phyloP scores from a whole-genome alignment of 2,888 invertebrate species.

The Orthosia incerta region DNA sequence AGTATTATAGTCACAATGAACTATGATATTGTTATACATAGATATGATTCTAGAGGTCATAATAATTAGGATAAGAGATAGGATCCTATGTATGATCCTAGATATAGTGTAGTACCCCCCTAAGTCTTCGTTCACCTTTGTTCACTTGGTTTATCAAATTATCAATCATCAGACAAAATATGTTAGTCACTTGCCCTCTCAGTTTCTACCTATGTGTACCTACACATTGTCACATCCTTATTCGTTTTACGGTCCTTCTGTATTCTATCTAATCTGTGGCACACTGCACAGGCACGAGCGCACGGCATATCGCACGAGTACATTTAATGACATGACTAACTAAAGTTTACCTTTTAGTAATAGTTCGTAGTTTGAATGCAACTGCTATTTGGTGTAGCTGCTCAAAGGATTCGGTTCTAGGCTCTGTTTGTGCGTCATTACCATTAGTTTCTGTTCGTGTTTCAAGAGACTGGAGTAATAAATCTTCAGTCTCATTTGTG shows the following conservation, averaged over 20 bases:
- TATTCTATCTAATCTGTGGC: conserved; percentile 8
- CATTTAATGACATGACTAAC: conserved; percentile 41
- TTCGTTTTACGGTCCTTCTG: neutral
- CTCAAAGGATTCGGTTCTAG: conserved; percentile 7
- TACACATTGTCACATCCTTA: too few species aligned
- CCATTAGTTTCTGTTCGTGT: conserved; percentile 6
- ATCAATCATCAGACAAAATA: too few species aligned
- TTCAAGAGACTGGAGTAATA: neutral
- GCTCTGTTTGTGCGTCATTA: conserved; percentile 5
- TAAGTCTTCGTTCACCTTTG: too few species aligned
- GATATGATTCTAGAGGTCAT: too few species aligned
- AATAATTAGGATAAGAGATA: too few species aligned
- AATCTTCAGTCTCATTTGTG: neutral
- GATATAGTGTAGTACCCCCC: too few species aligned
- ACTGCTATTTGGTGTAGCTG: conserved; percentile 26
- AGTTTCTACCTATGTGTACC: too few species aligned
- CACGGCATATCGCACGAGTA: conserved; percentile 50
- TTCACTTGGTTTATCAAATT: too few species aligned
- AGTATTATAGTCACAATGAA: too few species aligned
- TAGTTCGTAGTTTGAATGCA: conserved; percentile 21
- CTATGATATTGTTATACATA: too few species aligned
- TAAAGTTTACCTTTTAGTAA: conserved; percentile 43
- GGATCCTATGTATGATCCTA: too few species aligned
- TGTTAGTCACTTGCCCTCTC: too few species aligned
- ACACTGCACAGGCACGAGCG: conserved; percentile 11